phyloP scores from a whole-genome alignment of 2,888 invertebrate genomes.

The Xylocampa areola region DNA sequence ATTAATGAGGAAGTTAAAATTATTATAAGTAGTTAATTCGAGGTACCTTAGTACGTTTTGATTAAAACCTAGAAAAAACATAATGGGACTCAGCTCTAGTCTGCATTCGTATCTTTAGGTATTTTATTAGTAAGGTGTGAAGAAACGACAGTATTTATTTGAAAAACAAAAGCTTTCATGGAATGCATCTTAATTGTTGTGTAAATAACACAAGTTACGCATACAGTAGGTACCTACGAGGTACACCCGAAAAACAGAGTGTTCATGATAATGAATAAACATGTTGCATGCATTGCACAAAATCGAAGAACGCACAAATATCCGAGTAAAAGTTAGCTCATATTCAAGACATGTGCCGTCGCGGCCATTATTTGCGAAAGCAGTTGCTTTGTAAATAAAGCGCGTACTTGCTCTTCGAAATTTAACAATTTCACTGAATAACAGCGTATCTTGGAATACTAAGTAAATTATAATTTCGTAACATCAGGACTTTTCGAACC shows the following conservation, averaged over 20 bases:
- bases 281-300: slow-evolving; percentile 44
- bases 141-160: not conserved
- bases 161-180: slow-evolving; percentile 3
- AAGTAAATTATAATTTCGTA: slow-evolving; percentile 63
- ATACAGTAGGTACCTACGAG: not conserved
- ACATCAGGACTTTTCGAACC: slow-evolving; percentile 46
- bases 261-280: slow-evolving; percentile 34
- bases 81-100: no score
- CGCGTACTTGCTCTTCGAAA: slow-evolving; percentile 77
- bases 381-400: slow-evolving; percentile 76
- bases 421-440: slow-evolving; percentile 85
- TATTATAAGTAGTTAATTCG: no score
- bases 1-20: no score
- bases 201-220: slow-evolving; percentile 19
- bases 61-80: no score
- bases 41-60: no score
- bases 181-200: slow-evolving; percentile 14
- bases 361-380: slow-evolving; percentile 79
- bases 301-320: slow-evolving; percentile 51
- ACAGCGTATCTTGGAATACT: slow-evolving; percentile 72
- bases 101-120: not conserved
- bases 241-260: slow-evolving; percentile 24
- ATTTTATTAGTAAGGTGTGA: not conserved
- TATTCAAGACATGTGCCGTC: slow-evolving; percentile 73
- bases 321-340: slow-evolving; percentile 73